phyloP scores from a whole-genome alignment of 2,888 invertebrate species.

The Rotaria sp. region DNA sequence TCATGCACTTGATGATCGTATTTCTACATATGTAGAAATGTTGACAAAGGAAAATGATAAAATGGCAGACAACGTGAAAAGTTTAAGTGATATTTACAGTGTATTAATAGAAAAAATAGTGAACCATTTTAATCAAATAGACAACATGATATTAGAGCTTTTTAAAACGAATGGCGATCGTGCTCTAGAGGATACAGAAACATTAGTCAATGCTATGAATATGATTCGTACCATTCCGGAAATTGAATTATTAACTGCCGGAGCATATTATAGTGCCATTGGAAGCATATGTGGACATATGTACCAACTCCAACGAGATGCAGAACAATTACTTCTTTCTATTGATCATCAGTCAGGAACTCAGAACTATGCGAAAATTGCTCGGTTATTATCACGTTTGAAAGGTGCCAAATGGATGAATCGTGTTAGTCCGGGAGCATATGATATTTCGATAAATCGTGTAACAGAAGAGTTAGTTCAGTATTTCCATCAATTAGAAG shows the following conservation, averaged over 20 bases:
- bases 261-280: background rate
- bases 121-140: background rate
- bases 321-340: background rate
- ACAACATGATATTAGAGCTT: background rate
- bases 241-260: background rate
- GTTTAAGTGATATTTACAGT: background rate
- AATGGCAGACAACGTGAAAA: background rate
- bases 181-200: background rate
- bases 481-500: background rate
- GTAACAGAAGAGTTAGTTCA: background rate
- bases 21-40: background rate
- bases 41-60: background rate
- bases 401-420: background rate
- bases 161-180: background rate
- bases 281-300: background rate
- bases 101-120: background rate
- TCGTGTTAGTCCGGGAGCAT: background rate
- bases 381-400: background rate
- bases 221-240: background rate
- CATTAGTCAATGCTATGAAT: background rate
- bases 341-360: background rate
- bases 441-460: background rate
- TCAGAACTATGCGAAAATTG: background rate
- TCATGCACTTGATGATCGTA: background rate
- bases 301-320: background rate